Base-by-base conservation (phyloP, 2,888 invertebrate species). In the Molorchus minor region DNA sequence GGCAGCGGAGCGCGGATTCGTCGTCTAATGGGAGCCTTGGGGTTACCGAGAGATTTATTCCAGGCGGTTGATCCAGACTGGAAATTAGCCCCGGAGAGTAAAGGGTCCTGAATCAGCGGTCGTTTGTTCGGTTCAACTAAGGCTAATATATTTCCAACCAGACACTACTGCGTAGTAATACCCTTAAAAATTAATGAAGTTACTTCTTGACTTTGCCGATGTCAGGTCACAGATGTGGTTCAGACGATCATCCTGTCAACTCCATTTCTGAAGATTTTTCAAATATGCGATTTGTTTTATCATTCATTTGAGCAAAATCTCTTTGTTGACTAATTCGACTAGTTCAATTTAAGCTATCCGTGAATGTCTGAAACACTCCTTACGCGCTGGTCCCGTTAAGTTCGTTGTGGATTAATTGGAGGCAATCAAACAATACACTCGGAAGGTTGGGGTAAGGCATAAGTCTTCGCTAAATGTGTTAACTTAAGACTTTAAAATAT, bases 11-110 rank as follows among this genome's bases (percentile, higher is more conserved):
- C 30, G 41, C 40, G 29, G 19, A n/a, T 16, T 33, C 16, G 33
- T 10, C 38, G 12, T 20, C 54, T 45, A 54, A 45, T 45, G 17
- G 21, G 12, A 10, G 33, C 30, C 54, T 36, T n/a, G 54, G 45
- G 44, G 10, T n/a, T 16, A 43, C 41, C 7, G 38, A 13, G 10
- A 19, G 20, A 43, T 52, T 41, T 43, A 30, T 29, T 38, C 36
- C 40, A 40, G 19, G 51, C 13, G 13, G 38, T 17, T 25, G 30
- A 19, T 36, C 3, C 33, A 33, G 19, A n/a, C 25, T 43, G 13
- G 15, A 12, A 30, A 30, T 30, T 30, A 36, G 15, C 8, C 33
- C 25, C 25, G 3, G 8, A 25, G 4, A 25, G 8, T 25, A 25
- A 25, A 25, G 25, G 25, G 8, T n/a, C n/a, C 4, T 25, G 8